Conservation (phyloP, 2,888 invertebrate species). For the Gymnoscelis rufifasciata region DNA sequence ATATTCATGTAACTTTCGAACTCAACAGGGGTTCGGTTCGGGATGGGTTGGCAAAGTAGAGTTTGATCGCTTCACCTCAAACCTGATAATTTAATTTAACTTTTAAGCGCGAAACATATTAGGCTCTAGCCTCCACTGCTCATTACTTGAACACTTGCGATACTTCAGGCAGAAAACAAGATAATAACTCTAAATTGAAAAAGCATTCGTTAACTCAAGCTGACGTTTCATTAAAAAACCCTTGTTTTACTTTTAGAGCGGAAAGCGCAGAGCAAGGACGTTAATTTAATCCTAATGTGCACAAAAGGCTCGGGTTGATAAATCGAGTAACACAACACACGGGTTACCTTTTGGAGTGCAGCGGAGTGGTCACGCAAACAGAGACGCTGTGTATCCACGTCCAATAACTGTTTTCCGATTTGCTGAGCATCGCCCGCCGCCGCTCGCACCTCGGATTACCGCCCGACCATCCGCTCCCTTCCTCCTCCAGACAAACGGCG, state of each 20-base stretch:
- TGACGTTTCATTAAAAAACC: constrained; percentile 12
- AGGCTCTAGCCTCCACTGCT: constrained; percentile 13
- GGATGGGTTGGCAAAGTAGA: constrained; percentile 14
- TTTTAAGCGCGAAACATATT: constrained; percentile 16
- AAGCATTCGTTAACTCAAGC: constrained; percentile 8
- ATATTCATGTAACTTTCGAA: constrained; percentile 22
- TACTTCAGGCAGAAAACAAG: constrained; percentile 5
- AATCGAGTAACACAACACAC: constrained; percentile 25
- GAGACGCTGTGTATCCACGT: constrained; percentile 39
- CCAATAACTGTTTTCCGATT: constrained; percentile 62
- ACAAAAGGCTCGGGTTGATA: constrained; percentile 24
- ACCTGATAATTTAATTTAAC: constrained; percentile 22
- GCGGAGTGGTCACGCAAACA: constrained; percentile 45
- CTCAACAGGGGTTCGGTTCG: constrained; percentile 12
- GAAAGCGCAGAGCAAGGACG: constrained; percentile 9
- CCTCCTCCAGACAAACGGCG: constrained; percentile 28
- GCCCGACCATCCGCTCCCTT: constrained; percentile 18
- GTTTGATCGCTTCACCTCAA: constrained; percentile 15
- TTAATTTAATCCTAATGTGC: constrained; percentile 25
- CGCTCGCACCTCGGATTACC: constrained; percentile 60
- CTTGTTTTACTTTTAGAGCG: constrained; percentile 15
- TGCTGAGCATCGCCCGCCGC: constrained; percentile 46
- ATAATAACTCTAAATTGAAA: constrained; percentile 9
- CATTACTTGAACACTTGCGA: constrained; percentile 13
- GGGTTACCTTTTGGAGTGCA: constrained; percentile 23